Conservation (phyloP, 1,140 invertebrate species). For the Drosophila quadrilineata region DNA sequence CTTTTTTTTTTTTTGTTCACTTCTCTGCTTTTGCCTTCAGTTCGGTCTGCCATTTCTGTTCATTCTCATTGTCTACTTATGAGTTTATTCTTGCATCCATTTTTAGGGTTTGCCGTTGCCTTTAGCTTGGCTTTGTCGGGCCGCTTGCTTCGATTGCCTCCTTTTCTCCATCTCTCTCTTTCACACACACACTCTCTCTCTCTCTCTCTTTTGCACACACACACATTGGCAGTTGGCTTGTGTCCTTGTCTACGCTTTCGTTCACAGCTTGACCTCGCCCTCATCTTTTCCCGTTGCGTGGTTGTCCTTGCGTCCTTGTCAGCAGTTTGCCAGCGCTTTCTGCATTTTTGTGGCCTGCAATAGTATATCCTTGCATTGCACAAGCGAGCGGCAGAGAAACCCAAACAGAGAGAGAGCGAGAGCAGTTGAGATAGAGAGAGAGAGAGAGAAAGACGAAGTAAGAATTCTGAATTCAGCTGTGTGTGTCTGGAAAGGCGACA, state of each 20-base stretch:
- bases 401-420: constrained; percentile 26
- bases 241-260: no score
- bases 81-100: constrained; percentile 23
- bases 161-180: background rate
- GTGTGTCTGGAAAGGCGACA: constrained; percentile 29
- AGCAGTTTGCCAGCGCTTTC: constrained; percentile 33
- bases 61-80: constrained; percentile 74
- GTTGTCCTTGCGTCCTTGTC: constrained; percentile 66
- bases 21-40: no score
- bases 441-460: no score
- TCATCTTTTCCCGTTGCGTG: constrained; percentile 7
- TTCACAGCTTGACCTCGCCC: no score
- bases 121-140: no score
- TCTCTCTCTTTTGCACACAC: no score
- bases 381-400: no score
- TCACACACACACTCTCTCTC: no score
- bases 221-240: no score
- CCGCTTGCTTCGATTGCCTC: constrained; percentile 41
- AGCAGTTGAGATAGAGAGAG: background rate
- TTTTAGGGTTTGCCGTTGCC: constrained; percentile 14
- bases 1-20: no score
- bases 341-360: constrained; percentile 60
- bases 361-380: no score
- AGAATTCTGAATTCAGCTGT: background rate
- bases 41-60: constrained; percentile 56